A percentile compares a stretch with the other conserved stretches of the same genome.
phyloP scores from a whole-genome alignment of 2,113 vertebrate genomes.

The human (Homo sapiens) region DNA sequence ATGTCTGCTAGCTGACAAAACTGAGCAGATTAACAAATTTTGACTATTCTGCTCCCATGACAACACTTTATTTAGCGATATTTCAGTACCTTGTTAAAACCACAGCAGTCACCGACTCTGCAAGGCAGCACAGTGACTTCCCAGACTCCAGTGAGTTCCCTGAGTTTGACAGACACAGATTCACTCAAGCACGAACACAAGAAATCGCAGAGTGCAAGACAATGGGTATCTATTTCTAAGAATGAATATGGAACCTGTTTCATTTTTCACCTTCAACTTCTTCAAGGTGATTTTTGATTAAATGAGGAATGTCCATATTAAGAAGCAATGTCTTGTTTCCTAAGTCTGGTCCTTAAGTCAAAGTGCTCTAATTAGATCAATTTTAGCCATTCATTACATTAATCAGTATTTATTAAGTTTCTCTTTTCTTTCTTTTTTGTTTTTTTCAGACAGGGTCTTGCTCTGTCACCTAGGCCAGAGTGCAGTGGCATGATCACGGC shows the following conservation, averaged over 20 bases:
- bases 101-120: neutral
- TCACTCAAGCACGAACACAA: neutral
- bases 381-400: conserved; percentile 28
- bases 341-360: neutral
- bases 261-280: neutral
- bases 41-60: neutral
- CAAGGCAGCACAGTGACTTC: neutral
- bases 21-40: neutral
- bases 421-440: neutral
- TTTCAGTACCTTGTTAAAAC: neutral
- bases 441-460: too few relatives aligned
- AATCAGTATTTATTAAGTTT: neutral
- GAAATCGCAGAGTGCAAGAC: neutral
- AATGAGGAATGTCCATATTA: neutral
- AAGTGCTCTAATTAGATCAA: neutral
- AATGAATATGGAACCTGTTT: neutral
- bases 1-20: neutral
- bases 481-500: too few relatives aligned
- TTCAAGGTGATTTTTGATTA: conserved; percentile 23
- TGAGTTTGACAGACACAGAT: neutral
- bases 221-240: neutral
- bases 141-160: neutral
- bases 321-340: neutral
- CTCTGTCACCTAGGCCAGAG: too few relatives aligned
- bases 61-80: neutral